Evolutionary conservation across 2,888 invertebrate species (phyloP).

Genomic region (Diabrotica balteata): DNA sequence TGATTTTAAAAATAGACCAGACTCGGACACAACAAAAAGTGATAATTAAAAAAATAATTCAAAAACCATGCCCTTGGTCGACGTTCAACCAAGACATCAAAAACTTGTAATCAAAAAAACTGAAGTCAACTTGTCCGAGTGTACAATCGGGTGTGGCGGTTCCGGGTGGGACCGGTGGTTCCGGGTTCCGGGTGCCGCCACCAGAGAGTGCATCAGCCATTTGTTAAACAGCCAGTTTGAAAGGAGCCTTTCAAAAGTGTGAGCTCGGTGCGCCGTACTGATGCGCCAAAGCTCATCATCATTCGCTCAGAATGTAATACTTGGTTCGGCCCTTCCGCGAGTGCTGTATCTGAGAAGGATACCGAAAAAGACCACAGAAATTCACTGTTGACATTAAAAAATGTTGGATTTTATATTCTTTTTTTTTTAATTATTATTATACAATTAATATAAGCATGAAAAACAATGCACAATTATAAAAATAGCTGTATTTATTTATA

Average conservation of each 20-base stretch:
- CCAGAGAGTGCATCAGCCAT: slow-evolving; percentile 61
- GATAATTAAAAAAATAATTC: slow-evolving; percentile 3
- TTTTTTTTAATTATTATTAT: too few relatives aligned
- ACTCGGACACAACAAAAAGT: slow-evolving; percentile 12
- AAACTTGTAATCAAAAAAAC: slow-evolving; percentile 39
- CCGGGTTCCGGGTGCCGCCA: slow-evolving; percentile 53
- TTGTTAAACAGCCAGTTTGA: slow-evolving; percentile 43
- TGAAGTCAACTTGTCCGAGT: slow-evolving; percentile 53
- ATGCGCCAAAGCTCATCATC: slow-evolving; percentile 57
- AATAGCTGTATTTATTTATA: too few relatives aligned
- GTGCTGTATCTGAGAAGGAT: slow-evolving; percentile 86
- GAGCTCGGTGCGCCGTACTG: slow-evolving; percentile 62
- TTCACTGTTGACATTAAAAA: slow-evolving; percentile 33
- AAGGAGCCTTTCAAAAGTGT: slow-evolving; percentile 48
- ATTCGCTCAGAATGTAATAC: slow-evolving; percentile 42
- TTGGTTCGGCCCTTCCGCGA: slow-evolving; percentile 74
- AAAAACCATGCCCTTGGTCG: slow-evolving; percentile 56
- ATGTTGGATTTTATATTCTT: background rate
- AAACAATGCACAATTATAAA: too few relatives aligned
- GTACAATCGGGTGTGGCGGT: slow-evolving; percentile 56
- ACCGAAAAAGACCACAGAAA: slow-evolving; percentile 66
- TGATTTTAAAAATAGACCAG: slow-evolving; percentile 5
- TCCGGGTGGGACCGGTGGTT: slow-evolving; percentile 37
- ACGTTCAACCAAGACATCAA: slow-evolving; percentile 54
- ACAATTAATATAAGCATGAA: too few relatives aligned